Conservation (phyloP, 1,140 invertebrate species). For the Heliothis subflexa region DNA sequence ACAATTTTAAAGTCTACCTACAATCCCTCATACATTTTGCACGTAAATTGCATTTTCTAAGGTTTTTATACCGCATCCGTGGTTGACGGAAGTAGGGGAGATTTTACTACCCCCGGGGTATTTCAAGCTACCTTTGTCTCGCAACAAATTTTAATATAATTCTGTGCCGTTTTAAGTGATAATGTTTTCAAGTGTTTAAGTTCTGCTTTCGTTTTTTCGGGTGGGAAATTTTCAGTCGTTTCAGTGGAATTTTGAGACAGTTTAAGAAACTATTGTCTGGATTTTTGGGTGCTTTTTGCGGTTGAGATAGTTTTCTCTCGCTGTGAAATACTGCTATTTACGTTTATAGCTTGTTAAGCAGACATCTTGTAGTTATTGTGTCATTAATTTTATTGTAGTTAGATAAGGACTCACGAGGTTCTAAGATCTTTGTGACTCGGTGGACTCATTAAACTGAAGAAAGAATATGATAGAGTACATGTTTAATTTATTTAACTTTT, state of each 20-base stretch:
- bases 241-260: slow-evolving; percentile 3
- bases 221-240: slow-evolving; percentile 13
- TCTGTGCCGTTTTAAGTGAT: slow-evolving; percentile 40
- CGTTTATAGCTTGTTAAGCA: not conserved
- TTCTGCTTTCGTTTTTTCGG: slow-evolving; percentile 13
- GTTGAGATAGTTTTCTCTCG: not conserved
- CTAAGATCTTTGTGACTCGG: no score
- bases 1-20: slow-evolving; percentile 14
- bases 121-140: slow-evolving; percentile 42
- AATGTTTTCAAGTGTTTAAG: slow-evolving; percentile 35
- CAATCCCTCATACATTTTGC: slow-evolving; percentile 45
- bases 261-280: not conserved
- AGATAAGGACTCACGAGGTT: no score
- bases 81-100: slow-evolving; percentile 30
- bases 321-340: not conserved
- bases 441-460: no score
- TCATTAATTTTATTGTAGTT: not conserved
- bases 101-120: slow-evolving; percentile 15
- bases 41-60: slow-evolving; percentile 49
- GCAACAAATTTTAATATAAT: slow-evolving; percentile 44
- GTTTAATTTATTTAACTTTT: no score
- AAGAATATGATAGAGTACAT: no score
- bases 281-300: not conserved
- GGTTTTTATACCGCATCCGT: slow-evolving; percentile 33
- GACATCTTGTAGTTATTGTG: not conserved